These are phyloP conservation scores for Tetragonisca angustula DNA, from an alignment of 2,888 invertebrate genomes.

Conservation along the genomic window DNA sequence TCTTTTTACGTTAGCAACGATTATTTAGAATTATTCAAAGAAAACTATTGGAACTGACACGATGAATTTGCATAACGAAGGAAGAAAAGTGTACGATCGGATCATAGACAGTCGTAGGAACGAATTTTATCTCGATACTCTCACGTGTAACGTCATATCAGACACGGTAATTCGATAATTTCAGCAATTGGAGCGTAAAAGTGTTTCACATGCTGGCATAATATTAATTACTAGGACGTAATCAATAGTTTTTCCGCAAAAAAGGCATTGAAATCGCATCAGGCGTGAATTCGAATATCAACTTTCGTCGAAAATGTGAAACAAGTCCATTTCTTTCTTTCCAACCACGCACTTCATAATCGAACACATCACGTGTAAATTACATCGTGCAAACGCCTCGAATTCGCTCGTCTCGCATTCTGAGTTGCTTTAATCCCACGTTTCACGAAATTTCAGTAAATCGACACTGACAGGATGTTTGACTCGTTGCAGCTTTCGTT, in stretches of 20 bases:
- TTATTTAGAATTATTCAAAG: neutral
- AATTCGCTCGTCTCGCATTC: neutral
- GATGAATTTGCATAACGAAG: neutral
- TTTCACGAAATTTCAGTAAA: neutral
- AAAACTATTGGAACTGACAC: neutral
- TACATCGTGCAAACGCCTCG: neutral
- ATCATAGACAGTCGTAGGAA: neutral
- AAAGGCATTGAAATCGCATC: no score
- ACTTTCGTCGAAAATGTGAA: no score
- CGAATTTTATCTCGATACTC: neutral
- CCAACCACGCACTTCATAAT: neutral
- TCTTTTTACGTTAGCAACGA: neutral
- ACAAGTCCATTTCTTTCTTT: no score
- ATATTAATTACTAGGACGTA: neutral
- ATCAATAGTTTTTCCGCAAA: neutral
- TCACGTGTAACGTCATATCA: neutral
- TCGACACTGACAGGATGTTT: no score
- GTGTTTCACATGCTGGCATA: no score
- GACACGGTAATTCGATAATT: neutral
- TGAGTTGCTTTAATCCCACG: no score
- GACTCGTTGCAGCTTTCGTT: neutral
- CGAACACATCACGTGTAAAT: neutral
- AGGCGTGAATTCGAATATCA: no score
- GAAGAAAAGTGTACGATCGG: neutral
- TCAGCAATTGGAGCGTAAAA: constrained; percentile 5